These are phyloP conservation scores for Typhlichthys subterraneus DNA, from an alignment of 2,797 vertebrate genomes.

Conservation along the genomic window DNA sequence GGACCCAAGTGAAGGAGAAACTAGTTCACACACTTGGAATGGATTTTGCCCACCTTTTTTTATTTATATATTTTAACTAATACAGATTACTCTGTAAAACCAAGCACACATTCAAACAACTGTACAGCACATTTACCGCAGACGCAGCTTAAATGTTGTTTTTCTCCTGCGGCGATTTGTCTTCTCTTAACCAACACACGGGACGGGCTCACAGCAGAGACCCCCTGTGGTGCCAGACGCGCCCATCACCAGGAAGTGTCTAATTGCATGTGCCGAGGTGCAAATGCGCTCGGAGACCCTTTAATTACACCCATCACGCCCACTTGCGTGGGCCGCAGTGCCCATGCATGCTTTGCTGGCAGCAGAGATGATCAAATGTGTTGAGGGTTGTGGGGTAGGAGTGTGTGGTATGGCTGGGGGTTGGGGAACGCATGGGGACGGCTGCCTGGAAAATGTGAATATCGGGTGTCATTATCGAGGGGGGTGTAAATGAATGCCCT, in stretches of 20 bases:
- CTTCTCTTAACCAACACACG: neutral
- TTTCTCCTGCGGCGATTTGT: neutral
- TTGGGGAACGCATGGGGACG: conserved; percentile 35
- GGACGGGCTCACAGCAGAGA: conserved; percentile 15
- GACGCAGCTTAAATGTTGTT: neutral
- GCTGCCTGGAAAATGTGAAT: conserved; percentile 39
- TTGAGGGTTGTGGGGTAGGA: conserved; percentile 11
- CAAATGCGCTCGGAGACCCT: conserved; percentile 54
- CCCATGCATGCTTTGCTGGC: conserved; percentile 32
- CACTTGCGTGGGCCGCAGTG: conserved; percentile 43
- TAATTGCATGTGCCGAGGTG: conserved; percentile 77
- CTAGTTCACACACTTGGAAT: neutral
- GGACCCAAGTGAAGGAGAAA: neutral
- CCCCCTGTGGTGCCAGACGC: conserved; percentile 56
- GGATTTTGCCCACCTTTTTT: neutral
- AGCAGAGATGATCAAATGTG: conserved; percentile 57
- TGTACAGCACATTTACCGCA: neutral
- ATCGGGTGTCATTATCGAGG: conserved; percentile 49
- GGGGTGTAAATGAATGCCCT: conserved; percentile 54
- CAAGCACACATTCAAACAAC: neutral
- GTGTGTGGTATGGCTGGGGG: conserved; percentile 17
- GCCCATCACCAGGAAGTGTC: conserved; percentile 53
- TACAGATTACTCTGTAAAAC: too few species aligned
- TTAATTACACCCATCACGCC: conserved; percentile 72
- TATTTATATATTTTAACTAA: too few species aligned